Percentiles rank a stretch among this genome's conserved stretches.
Conservation (phyloP, 92 coral and sea anemone species). For the Chrysogorgia sp. region DNA sequence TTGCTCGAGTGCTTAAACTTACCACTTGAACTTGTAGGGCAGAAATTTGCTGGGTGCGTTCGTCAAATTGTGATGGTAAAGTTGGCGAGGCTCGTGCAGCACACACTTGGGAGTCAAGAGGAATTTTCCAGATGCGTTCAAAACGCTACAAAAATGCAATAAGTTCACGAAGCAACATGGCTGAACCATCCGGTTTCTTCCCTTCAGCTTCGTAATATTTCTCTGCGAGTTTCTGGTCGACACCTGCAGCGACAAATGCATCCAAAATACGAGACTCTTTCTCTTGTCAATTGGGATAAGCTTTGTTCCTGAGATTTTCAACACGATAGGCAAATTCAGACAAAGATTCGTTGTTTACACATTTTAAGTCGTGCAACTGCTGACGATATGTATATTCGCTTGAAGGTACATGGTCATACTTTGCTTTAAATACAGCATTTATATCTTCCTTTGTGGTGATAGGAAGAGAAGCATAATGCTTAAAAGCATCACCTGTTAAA, state of each 20-base stretch:
- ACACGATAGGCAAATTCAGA: conserved; percentile 20
- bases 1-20: neutral
- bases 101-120: conserved; percentile 9
- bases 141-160: neutral
- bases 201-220: conserved; percentile 18
- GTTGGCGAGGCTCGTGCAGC: neutral
- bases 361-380: neutral
- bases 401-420: conserved; percentile 9
- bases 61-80: neutral
- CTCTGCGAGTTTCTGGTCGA: neutral
- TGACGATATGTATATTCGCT: conserved; percentile 4
- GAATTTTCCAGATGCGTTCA: conserved; percentile 16
- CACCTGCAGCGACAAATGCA: conserved; percentile 34
- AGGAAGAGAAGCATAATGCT: neutral
- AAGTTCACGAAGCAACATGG: conserved; percentile 5
- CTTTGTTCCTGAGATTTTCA: conserved; percentile 16
- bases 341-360: neutral
- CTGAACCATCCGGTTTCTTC: conserved; percentile 5
- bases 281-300: conserved; percentile 9
- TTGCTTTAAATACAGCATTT: conserved; percentile 1
- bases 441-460: neutral
- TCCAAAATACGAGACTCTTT: conserved; percentile 11
- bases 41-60: neutral
- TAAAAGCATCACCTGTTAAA: conserved; percentile 16
- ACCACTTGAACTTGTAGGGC: neutral